These are phyloP conservation scores for Tuta absoluta DNA, from an alignment of 2,888 invertebrate genomes.

Conservation along the genomic window DNA sequence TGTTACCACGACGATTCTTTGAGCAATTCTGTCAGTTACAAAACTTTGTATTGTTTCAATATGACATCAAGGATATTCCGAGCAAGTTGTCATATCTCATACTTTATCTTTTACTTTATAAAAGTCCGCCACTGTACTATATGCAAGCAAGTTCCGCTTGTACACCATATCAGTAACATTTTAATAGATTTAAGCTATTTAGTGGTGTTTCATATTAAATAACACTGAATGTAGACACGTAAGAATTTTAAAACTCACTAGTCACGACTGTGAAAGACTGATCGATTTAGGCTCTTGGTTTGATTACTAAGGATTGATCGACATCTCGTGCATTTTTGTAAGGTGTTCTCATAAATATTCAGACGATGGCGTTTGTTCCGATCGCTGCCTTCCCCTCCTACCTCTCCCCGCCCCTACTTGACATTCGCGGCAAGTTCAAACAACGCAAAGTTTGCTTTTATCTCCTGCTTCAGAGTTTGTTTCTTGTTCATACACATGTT, in stretches of 20 bases:
- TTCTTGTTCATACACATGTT: not conserved
- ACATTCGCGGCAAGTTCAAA: conserved; percentile 37
- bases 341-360: conserved; percentile 57
- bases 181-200: no score
- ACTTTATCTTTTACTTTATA: no score
- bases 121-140: no score
- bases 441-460: conserved; percentile 39
- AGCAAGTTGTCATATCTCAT: no score
- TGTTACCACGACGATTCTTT: no score
- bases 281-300: conserved; percentile 45
- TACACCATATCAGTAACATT: no score
- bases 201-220: not conserved
- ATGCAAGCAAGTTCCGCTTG: no score
- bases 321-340: conserved; percentile 52
- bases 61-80: no score
- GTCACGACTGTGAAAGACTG: conserved; percentile 13
- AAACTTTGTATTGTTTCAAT: no score
- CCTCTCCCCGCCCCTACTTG: conserved; percentile 29
- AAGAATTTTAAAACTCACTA: not conserved
- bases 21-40: no score
- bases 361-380: conserved; percentile 38
- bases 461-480: conserved; percentile 24
- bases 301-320: conserved; percentile 43
- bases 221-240: not conserved
- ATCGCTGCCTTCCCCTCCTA: conserved; percentile 20